phyloP scores from a whole-genome alignment of 2,888 invertebrate species.

The Perithous albicinctus region DNA sequence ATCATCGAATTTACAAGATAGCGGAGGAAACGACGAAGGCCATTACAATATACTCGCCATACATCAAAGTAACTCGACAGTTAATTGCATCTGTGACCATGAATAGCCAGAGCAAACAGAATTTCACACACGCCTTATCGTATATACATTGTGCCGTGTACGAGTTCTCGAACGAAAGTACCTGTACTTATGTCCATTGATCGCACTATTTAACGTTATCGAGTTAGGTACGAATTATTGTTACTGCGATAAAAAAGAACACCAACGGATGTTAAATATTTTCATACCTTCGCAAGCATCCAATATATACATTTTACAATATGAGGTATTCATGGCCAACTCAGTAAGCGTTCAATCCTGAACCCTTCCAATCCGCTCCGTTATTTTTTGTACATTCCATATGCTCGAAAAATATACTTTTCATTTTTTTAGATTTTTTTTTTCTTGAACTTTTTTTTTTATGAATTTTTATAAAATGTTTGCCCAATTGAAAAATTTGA shows the following conservation, averaged over 20 bases:
- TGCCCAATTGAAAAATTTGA: too few relatives aligned
- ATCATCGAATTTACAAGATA: not conserved
- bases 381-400: too few relatives aligned
- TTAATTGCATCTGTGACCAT: not conserved
- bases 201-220: constrained; percentile 1
- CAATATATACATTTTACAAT: not conserved
- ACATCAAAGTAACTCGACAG: not conserved
- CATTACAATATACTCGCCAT: too few relatives aligned
- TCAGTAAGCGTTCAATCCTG: too few relatives aligned
- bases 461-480: too few relatives aligned
- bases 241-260: not conserved
- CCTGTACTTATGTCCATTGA: not conserved
- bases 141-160: not conserved
- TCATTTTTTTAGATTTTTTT: too few relatives aligned
- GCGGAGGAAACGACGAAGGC: not conserved
- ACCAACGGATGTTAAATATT: not conserved
- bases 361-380: too few relatives aligned
- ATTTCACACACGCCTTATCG: constrained; percentile 18
- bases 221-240: not conserved
- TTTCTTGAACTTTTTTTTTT: too few relatives aligned
- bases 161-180: not conserved
- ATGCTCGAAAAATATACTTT: too few relatives aligned
- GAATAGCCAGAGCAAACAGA: not conserved
- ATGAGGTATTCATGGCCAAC: too few relatives aligned
- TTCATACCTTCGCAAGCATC: not conserved